Conservation (phyloP, 2,888 invertebrate genomes). For the Galerucella pusilla region DNA sequence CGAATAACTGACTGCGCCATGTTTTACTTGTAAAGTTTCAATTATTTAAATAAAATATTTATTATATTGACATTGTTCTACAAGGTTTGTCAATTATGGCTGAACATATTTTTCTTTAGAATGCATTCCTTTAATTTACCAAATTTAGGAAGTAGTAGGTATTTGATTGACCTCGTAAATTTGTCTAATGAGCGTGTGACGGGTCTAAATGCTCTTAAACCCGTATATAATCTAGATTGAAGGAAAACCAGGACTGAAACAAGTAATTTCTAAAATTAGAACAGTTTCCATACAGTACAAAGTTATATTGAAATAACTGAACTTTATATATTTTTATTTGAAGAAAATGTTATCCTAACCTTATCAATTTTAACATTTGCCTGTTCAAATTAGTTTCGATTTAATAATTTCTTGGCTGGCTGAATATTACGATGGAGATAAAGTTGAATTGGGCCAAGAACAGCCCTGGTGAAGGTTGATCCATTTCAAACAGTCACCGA, state of each 20-base stretch:
- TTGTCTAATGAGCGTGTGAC: constrained; percentile 53
- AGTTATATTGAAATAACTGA: too few relatives aligned
- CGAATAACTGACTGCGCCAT: too few relatives aligned
- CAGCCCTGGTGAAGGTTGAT: constrained; percentile 19
- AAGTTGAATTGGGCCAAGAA: neutral
- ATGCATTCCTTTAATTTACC: constrained; percentile 35
- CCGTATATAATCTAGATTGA: constrained; percentile 47
- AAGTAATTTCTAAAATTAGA: neutral
- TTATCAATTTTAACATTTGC: too few relatives aligned
- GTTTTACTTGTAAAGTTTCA: too few relatives aligned
- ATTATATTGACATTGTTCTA: too few relatives aligned
- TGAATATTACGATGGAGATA: neutral
- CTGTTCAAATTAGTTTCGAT: too few relatives aligned
- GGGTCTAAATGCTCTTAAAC: constrained; percentile 49
- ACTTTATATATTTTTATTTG: too few relatives aligned
- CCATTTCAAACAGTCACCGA: constrained; percentile 23
- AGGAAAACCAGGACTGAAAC: constrained; percentile 26
- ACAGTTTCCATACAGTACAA: neutral
- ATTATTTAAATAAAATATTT: too few relatives aligned
- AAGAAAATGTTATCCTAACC: too few relatives aligned
- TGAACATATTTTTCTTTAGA: constrained; percentile 35
- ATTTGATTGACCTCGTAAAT: constrained; percentile 53
- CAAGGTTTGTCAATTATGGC: neutral
- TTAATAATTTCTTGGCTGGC: neutral
- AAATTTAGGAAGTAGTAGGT: constrained; percentile 34